Conservation (phyloP, 2,113 vertebrate species). For the Stigmatopora argus region DNA sequence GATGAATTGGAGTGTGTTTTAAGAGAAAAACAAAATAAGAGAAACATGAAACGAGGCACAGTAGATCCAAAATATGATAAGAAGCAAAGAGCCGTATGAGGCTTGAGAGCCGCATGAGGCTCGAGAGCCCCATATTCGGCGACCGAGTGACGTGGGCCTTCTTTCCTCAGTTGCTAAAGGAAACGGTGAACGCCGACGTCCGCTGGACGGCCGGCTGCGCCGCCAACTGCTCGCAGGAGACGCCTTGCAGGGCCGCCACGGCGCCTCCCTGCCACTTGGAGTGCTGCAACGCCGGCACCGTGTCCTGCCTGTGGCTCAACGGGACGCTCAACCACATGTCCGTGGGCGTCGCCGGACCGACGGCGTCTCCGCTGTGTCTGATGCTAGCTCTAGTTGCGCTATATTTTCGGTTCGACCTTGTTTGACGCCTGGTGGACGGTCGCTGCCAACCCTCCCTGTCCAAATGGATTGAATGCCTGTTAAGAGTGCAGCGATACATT, state of each 20-base stretch:
- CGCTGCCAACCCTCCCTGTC: too few species aligned
- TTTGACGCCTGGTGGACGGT: too few species aligned
- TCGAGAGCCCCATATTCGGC: too few species aligned
- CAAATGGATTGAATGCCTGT: too few species aligned
- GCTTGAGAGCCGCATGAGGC: too few species aligned
- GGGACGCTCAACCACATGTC: neutral
- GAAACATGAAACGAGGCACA: too few species aligned
- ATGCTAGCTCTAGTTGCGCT: neutral
- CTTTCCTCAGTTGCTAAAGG: neutral
- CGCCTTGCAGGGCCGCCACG: neutral
- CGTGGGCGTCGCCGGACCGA: neutral
- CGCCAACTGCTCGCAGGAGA: neutral
- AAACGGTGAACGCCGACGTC: neutral
- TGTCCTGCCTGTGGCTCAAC: constrained; percentile 7
- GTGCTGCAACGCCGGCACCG: neutral
- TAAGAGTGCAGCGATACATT: too few species aligned
- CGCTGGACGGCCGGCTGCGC: constrained; percentile 4
- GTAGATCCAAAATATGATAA: too few species aligned
- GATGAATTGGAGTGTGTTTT: too few species aligned
- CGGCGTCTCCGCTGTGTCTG: neutral
- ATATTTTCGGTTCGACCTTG: too few species aligned
- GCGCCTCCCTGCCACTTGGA: constrained; percentile 3
- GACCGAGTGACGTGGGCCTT: neutral
- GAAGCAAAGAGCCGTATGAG: too few species aligned
- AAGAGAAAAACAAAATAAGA: too few species aligned